A percentile compares a stretch with the other conserved stretches of the same genome.
Evolutionary conservation across 2,113 vertebrate species (phyloP).

Genomic region (Rhinopithecus roxellana): DNA sequence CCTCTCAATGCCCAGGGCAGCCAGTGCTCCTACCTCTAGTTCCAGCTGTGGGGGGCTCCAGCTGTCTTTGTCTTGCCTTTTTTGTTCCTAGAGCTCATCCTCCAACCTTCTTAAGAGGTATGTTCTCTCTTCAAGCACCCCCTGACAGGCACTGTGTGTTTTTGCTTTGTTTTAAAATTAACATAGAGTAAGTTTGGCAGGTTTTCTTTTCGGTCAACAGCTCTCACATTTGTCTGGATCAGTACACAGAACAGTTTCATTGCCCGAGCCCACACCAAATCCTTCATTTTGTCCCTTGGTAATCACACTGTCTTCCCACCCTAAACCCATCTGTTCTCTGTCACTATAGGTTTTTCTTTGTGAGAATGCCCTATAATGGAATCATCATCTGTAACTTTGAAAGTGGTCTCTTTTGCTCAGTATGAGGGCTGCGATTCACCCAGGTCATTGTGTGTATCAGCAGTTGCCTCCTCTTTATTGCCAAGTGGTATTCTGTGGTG

Average conservation of each 20-base stretch:
- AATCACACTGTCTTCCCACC: neutral
- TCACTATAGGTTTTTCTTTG: neutral
- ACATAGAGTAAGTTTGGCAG: neutral
- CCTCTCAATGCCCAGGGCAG: neutral
- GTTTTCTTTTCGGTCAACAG: neutral
- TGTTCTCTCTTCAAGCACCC: neutral
- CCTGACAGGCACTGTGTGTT: neutral
- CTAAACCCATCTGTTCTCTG: neutral
- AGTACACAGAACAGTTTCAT: neutral
- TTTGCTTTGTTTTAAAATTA: neutral
- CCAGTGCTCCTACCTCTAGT: neutral
- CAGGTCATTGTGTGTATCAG: neutral
- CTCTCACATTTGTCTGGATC: neutral
- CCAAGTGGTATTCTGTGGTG: neutral
- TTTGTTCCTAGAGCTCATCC: neutral
- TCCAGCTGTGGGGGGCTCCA: neutral
- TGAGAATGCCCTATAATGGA: neutral
- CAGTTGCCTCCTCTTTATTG: neutral
- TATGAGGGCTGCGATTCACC: no score
- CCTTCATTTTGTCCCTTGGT: neutral
- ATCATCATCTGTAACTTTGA: neutral
- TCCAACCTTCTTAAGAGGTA: no score
- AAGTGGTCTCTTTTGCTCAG: neutral
- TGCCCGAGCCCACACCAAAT: neutral
- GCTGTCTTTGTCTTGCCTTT: neutral